Evolutionary conservation across 2,797 vertebrate genomes (phyloP).

Genomic region (Danio choprae): DNA sequence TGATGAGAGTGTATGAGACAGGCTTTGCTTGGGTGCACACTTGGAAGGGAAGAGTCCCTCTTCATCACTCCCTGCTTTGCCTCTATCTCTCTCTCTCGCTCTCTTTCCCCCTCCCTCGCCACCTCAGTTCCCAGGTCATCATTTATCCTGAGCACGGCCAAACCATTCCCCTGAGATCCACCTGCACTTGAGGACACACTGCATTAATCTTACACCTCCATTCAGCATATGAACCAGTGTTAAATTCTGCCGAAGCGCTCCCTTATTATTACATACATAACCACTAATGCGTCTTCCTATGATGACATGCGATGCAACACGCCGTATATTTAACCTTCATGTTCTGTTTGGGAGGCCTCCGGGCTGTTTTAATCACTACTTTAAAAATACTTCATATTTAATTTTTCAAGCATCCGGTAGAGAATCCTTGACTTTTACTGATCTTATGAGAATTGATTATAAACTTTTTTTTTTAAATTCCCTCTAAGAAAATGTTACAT

Average conservation of each 20-base stretch:
- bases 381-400: slow-evolving; percentile 2
- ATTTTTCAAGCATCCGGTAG: background rate
- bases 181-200: slow-evolving; percentile 35
- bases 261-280: slow-evolving; percentile 41
- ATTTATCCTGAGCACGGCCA: slow-evolving; percentile 54
- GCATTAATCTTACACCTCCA: slow-evolving; percentile 49
- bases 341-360: background rate
- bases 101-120: slow-evolving; percentile 1
- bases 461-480: background rate
- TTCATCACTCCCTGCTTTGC: slow-evolving; percentile 58
- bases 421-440: background rate
- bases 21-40: slow-evolving; percentile 76
- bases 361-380: background rate
- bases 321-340: slow-evolving; percentile 5
- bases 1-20: slow-evolving; percentile 80
- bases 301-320: slow-evolving; percentile 18
- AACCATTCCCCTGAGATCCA: slow-evolving; percentile 23
- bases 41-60: slow-evolving; percentile 55
- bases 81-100: slow-evolving; percentile 35
- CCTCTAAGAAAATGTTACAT: slow-evolving; percentile 2
- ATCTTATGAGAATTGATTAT: slow-evolving; percentile 15
- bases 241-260: slow-evolving; percentile 24
- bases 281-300: background rate
- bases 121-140: slow-evolving; percentile 47
- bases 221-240: slow-evolving; percentile 35